phyloP scores from a whole-genome alignment of 2,113 vertebrate genomes.

The Todiramphus saurophagus region DNA sequence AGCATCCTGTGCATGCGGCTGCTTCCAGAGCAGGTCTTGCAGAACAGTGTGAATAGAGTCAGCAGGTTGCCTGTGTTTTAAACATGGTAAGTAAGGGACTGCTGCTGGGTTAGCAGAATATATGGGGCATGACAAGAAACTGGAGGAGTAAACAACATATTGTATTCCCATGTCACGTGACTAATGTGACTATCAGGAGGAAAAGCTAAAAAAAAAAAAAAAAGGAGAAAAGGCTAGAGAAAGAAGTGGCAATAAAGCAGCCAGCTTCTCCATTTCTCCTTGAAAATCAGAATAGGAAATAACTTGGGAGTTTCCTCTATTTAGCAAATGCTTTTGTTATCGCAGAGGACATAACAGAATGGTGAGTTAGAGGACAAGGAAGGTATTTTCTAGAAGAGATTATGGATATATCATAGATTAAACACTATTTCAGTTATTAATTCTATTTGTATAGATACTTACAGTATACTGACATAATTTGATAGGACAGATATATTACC shows the following conservation, averaged over 20 bases:
- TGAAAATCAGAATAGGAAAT: neutral
- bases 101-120: constrained; percentile 1
- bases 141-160: neutral
- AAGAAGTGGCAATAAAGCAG: neutral
- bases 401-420: neutral
- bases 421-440: neutral
- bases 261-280: neutral
- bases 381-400: neutral
- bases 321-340: neutral
- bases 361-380: neutral
- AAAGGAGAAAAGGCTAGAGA: neutral
- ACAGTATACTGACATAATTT: neutral
- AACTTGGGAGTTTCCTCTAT: neutral
- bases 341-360: neutral
- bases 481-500: neutral
- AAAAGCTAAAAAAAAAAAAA: neutral
- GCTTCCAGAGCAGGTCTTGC: neutral
- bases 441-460: neutral
- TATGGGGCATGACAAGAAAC: neutral
- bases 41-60: neutral
- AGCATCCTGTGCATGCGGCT: neutral
- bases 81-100: neutral
- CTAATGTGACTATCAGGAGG: neutral
- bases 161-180: neutral
- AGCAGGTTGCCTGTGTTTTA: neutral